Evolutionary conservation across 2,888 invertebrate species (phyloP), one percentile per base, ranked within the genome.

Genomic region (Cryptus viduatorius): DNA sequence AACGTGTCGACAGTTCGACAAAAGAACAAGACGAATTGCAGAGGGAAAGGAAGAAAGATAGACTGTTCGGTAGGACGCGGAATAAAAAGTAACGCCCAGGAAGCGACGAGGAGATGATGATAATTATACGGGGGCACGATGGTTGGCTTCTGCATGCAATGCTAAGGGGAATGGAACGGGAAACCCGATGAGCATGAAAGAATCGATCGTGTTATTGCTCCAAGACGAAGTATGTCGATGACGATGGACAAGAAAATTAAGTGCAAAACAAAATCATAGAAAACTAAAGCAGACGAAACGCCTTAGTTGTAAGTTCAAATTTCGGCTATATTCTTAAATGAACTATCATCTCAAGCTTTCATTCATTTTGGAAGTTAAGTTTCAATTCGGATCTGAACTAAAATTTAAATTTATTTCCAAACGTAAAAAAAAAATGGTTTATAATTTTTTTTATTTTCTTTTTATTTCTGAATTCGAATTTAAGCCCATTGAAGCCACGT

Each of bases 51-150:
- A 48, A 61, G 37, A 37, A 46, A 69, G 14, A 59, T 59, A 14
- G 24, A 59, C 31, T 29, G 44, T 37, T 42, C 48, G 24, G 73
- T 61, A 67, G 14, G 16, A 65, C 46, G 69, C 53, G 29, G 76
- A 64, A 42, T 64, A 81, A 76, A 31, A 75, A 53, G 53, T 78
- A 65, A 77, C 77, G 82, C 29, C 80, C 73, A 80, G 78, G 78
- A 84, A 64, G 64, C 68, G n/a, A 53, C 64, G 56, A 46, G 68
- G 50, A 75, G 72, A 68, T 12, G 59, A 31, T 56, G 67, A 80
- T 83, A 77, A 80, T 80, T 83, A 50, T 67, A 67, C 65, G 24
- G 56, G 67, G 59, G 72, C 4, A 53, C 14, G 50, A 67, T 68
- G 50, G 64, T 77, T 83, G 24, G 12, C n/a, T 46, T 37, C 44